Evolutionary conservation across 1,140 invertebrate genomes (phyloP).

Genomic region (Uloborus diversus): DNA sequence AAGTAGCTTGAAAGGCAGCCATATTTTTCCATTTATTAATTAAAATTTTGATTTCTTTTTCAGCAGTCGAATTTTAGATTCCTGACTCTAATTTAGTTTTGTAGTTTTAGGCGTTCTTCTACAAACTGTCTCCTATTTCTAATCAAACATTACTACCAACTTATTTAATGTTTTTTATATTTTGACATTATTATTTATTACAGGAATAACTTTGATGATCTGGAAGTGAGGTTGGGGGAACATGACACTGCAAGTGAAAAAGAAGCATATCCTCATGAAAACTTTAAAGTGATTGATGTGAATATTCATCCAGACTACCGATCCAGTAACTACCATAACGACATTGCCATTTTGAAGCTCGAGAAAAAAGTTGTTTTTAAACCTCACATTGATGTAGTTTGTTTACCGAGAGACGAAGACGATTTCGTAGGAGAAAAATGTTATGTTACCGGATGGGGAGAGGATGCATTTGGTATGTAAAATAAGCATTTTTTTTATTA

Average conservation of each 20-base stretch:
- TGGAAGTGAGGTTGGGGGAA: constrained; percentile 70
- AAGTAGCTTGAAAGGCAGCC: too few relatives aligned
- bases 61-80: too few relatives aligned
- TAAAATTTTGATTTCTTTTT: too few relatives aligned
- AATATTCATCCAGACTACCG: constrained; percentile 70
- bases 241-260: constrained; percentile 80
- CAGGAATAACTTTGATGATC: background rate
- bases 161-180: too few relatives aligned
- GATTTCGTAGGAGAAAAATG: constrained; percentile 65
- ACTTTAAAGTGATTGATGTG: constrained; percentile 71
- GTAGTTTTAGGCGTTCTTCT: too few relatives aligned
- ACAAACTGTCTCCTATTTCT: too few relatives aligned
- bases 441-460: constrained; percentile 82
- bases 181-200: too few relatives aligned
- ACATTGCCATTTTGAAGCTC: constrained; percentile 75
- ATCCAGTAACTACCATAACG: constrained; percentile 71
- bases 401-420: constrained; percentile 69
- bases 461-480: constrained; percentile 76
- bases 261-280: constrained; percentile 77
- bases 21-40: too few relatives aligned
- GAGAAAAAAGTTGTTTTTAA: constrained; percentile 68
- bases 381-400: constrained; percentile 76
- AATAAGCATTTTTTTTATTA: too few relatives aligned
- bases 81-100: too few relatives aligned
- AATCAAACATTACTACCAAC: too few relatives aligned